Percentiles rank a stretch among this genome's conserved stretches.
Conservation (phyloP, 2,113 vertebrate species). For the Cynocephalus volans region DNA sequence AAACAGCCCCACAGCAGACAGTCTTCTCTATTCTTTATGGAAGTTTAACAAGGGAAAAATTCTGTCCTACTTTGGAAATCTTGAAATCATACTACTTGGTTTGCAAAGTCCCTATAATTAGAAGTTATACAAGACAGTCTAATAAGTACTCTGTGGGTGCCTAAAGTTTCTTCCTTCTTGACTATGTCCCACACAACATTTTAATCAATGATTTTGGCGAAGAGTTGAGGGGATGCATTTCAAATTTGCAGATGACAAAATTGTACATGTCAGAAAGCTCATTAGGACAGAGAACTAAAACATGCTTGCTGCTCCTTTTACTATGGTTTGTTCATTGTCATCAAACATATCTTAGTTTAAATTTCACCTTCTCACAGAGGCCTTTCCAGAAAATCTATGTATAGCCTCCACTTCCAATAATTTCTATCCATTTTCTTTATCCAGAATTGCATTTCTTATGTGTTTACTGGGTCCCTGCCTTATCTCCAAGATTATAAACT, state of each 20-base stretch:
- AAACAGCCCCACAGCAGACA: not conserved
- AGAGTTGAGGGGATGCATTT: not conserved
- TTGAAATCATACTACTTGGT: not conserved
- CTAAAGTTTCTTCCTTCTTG: conserved; percentile 14
- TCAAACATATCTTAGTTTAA: conserved; percentile 7
- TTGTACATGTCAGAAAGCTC: not conserved
- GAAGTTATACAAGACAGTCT: not conserved
- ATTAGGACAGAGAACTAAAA: not conserved
- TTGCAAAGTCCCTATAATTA: not conserved
- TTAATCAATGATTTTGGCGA: not conserved
- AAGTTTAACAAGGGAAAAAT: not conserved
- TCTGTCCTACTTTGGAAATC: not conserved
- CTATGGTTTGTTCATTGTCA: not conserved
- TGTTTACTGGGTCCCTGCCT: not conserved
- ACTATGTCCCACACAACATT: not conserved
- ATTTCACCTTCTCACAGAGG: not conserved
- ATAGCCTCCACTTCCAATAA: not conserved
- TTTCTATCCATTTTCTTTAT: not conserved
- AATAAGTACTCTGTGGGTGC: not conserved
- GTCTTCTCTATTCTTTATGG: not conserved
- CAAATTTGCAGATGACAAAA: not conserved
- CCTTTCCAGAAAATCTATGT: not conserved
- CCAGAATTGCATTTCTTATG: conserved; percentile 12
- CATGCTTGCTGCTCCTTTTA: not conserved
- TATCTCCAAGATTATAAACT: not conserved